Evolutionary conservation across 2,113 vertebrate genomes (phyloP), one percentile per base, ranked within the genome.

Genomic region (Zosterops borbonicus): DNA sequence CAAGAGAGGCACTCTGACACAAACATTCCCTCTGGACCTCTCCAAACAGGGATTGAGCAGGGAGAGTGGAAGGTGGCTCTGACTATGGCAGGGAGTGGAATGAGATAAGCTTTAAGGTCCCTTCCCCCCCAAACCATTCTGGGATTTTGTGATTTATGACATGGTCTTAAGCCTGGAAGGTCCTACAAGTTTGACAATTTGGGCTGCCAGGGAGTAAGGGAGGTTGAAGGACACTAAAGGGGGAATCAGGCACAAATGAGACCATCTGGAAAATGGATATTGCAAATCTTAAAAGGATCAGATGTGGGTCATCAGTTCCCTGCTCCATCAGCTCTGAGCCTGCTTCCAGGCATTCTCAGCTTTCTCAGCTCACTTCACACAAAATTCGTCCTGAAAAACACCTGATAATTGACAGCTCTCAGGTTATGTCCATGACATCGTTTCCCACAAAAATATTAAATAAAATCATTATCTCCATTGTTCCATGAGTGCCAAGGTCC

Each of bases 351-450:
- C 20, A 25, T 21, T 31, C 21, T 46, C 77, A 23, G 14, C 47
- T 42, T 44, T 35, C 63, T 41, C 16, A 4, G 68, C 46, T 74
- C 52, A 49, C 28, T 27, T 39, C 59, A 50, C 21, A 50, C 31
- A 37, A 64, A 80, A 79, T 6, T 31, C 12, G 68, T 59, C 44
- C 29, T 25, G 42, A 14, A 7, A 22, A 69, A 9, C 24, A 59
- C n/a, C 23, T n/a, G 35, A 10, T 39, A 84, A 86, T 0, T 0
- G 0, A 27, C 1, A 89, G 47, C 47, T 75, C 69, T 35, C 42
- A 50, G 35, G 4, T 47, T 12, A 20, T 13, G 14, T 0, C 6
- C 21, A 9, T 41, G 3, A 3, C 10, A n/a, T 28, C 17, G 20
- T 23, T 60, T 59, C 35, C 62, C 62, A 63, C 41, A 11, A 27